phyloP scores from a whole-genome alignment of 1,140 invertebrate species.

The Drosophila murphyi region DNA sequence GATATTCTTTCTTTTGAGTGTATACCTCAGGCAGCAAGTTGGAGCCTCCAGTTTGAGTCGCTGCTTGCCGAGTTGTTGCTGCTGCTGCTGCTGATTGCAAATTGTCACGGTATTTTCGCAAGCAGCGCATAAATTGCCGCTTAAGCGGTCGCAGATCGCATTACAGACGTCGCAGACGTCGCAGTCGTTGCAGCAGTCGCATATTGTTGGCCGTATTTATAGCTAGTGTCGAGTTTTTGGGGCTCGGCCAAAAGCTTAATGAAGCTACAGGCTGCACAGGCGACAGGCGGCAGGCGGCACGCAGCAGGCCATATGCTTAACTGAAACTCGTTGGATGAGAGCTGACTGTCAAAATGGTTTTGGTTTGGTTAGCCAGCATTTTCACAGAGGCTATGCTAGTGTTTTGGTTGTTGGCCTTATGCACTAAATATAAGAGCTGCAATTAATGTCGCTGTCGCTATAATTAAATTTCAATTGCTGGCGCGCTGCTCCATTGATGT shows the following conservation, averaged over 20 bases:
- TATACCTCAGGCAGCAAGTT: neutral
- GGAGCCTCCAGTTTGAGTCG: conserved; percentile 22
- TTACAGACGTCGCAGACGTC: conserved; percentile 34
- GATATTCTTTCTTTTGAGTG: too few species aligned
- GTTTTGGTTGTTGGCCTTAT: neutral
- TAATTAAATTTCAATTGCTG: conserved; percentile 77
- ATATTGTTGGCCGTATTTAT: conserved; percentile 62
- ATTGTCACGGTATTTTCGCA: conserved; percentile 81
- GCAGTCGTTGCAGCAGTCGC: conserved; percentile 13
- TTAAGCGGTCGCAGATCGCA: conserved; percentile 52
- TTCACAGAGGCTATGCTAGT: conserved; percentile 3
- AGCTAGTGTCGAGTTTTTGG: conserved; percentile 44
- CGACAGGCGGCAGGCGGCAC: neutral
- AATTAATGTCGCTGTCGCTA: conserved; percentile 64
- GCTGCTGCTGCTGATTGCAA: conserved; percentile 70
- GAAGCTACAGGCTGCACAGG: conserved; percentile 56
- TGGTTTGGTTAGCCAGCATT: neutral
- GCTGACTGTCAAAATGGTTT: conserved; percentile 5
- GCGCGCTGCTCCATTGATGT: conserved; percentile 62
- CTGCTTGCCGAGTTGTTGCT: conserved; percentile 27
- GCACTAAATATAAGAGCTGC: conserved; percentile 19
- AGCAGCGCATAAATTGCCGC: conserved; percentile 80
- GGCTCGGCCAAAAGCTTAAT: conserved; percentile 61
- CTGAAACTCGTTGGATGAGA: conserved; percentile 5
- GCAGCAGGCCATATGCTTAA: too few species aligned